Conservation (phyloP, 2,797 vertebrate species). For the Cyprinella venusta region DNA sequence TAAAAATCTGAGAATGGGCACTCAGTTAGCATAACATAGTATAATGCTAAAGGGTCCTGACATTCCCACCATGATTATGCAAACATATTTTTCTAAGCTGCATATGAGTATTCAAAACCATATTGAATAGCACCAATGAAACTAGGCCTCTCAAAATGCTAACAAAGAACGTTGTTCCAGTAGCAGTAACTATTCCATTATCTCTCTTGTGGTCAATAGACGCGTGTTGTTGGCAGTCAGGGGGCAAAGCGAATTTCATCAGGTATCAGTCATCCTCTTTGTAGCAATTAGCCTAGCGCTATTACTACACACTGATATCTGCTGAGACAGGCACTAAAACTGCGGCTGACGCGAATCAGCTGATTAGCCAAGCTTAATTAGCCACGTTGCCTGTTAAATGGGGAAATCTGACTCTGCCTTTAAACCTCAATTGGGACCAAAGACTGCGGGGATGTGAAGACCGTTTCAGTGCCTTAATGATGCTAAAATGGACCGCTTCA, state of each 20-base stretch:
- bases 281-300: slow-evolving; percentile 58
- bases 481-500: slow-evolving; percentile 44
- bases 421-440: slow-evolving; percentile 61
- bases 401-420: slow-evolving; percentile 55
- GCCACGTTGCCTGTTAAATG: slow-evolving; percentile 59
- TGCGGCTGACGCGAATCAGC: slow-evolving; percentile 52
- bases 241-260: slow-evolving; percentile 28
- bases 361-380: slow-evolving; percentile 64
- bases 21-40: neutral
- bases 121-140: neutral
- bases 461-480: slow-evolving; percentile 45
- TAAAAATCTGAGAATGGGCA: neutral
- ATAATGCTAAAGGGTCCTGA: neutral
- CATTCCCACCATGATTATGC: neutral
- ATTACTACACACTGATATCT: slow-evolving; percentile 51
- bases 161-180: neutral
- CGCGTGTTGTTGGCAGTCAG: slow-evolving; percentile 7
- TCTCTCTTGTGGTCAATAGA: slow-evolving; percentile 33
- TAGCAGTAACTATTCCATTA: neutral
- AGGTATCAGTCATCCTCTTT: slow-evolving; percentile 47
- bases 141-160: neutral
- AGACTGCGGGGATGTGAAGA: slow-evolving; percentile 20
- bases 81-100: neutral
- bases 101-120: neutral
- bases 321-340: slow-evolving; percentile 59